Conservation (phyloP, 2,888 invertebrate species). For the Opisthograptis luteolata region DNA sequence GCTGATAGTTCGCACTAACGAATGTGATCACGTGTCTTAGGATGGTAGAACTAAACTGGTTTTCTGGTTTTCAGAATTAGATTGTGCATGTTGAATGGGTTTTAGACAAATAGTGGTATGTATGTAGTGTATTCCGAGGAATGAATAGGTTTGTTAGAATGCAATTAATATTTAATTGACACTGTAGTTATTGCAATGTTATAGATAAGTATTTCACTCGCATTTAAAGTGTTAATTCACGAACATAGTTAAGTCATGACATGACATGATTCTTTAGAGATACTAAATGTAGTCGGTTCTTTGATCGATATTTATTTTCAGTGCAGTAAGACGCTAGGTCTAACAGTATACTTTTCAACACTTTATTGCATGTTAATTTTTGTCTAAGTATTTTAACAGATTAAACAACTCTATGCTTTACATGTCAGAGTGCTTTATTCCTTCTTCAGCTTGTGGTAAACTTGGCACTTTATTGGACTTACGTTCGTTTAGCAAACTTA, state of each 20-base stretch:
- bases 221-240: neutral
- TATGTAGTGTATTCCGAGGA: constrained; percentile 29
- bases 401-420: constrained; percentile 12
- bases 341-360: constrained; percentile 2
- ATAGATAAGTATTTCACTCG: neutral
- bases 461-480: neutral
- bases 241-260: constrained; percentile 3
- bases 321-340: constrained; percentile 50
- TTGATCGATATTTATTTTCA: too few relatives aligned
- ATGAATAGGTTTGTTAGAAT: constrained; percentile 11
- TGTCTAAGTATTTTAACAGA: constrained; percentile 18
- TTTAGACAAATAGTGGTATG: constrained; percentile 59
- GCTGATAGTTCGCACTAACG: constrained; percentile 43
- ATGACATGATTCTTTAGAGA: too few relatives aligned
- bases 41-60: constrained; percentile 48
- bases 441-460: constrained; percentile 9
- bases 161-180: neutral
- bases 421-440: constrained; percentile 22
- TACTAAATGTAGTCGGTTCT: too few relatives aligned
- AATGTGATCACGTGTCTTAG: constrained; percentile 25
- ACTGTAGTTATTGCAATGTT: constrained; percentile 13
- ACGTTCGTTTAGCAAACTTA: too few relatives aligned
- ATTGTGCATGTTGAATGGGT: constrained; percentile 74
- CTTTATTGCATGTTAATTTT: constrained; percentile 36
- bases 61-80: constrained; percentile 64